Percentiles rank a stretch among this genome's conserved stretches.
Evolutionary conservation across 2,888 invertebrate genomes (phyloP).

Genomic region (Leptinotarsa rubiginosa): DNA sequence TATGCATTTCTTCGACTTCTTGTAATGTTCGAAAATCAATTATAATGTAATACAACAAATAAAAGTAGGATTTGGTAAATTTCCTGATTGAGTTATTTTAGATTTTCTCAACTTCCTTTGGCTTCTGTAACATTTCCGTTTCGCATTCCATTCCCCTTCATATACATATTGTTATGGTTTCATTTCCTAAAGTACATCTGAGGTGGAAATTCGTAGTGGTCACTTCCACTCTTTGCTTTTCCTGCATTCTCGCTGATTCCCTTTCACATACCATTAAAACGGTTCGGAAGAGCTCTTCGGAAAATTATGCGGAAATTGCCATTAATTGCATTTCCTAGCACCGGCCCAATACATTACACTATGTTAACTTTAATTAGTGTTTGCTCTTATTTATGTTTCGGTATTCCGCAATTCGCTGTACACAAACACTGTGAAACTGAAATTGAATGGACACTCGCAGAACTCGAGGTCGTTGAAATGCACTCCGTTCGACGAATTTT

Average conservation of each 20-base stretch:
- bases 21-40: too few species aligned
- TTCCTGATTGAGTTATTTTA: too few species aligned
- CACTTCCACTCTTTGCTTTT: constrained; percentile 2
- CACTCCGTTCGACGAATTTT: background rate
- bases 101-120: too few species aligned
- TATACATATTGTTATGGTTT: too few species aligned
- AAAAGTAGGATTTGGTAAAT: too few species aligned
- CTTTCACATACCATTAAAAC: constrained; percentile 3
- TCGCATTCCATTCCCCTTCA: too few species aligned
- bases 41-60: too few species aligned
- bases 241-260: background rate
- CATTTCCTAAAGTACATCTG: background rate
- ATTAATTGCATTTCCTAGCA: constrained; percentile 27
- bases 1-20: too few species aligned
- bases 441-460: constrained; percentile 6
- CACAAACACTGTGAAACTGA: background rate
- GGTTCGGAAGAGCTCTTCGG: constrained; percentile 1
- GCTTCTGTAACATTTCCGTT: too few species aligned
- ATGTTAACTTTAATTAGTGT: constrained; percentile 29
- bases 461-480: background rate
- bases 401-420: background rate
- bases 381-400: constrained; percentile 21
- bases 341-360: constrained; percentile 21
- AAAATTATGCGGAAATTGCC: constrained; percentile 27
- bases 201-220: background rate